Conservation (phyloP, 2,888 invertebrate genomes). For the Coleophora flavipennella region DNA sequence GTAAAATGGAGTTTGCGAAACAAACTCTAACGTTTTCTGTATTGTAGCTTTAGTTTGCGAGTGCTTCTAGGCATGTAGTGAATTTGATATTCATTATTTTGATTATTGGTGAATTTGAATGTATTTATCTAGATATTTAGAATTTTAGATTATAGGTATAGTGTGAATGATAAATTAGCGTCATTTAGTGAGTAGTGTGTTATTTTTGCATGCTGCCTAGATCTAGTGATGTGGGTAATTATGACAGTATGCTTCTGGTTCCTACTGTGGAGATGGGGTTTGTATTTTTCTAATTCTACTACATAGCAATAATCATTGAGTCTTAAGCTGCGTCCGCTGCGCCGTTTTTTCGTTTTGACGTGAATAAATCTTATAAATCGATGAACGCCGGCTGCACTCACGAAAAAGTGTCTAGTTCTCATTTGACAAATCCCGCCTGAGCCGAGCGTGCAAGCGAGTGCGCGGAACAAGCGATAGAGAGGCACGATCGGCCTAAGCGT, state of each 20-base stretch:
- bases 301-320: too few species aligned
- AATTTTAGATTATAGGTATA: too few species aligned
- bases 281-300: slow-evolving; percentile 28
- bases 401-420: too few species aligned
- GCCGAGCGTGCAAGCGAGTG: too few species aligned
- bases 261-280: slow-evolving; percentile 61
- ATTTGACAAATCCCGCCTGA: too few species aligned
- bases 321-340: too few species aligned
- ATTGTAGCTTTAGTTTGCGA: slow-evolving; percentile 23
- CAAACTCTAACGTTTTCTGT: neutral
- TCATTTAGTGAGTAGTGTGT: slow-evolving; percentile 50
- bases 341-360: too few species aligned
- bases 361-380: too few species aligned
- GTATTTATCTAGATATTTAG: slow-evolving; percentile 4
- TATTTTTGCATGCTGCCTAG: slow-evolving; percentile 68
- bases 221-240: slow-evolving; percentile 44
- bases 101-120: neutral
- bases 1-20: slow-evolving; percentile 1
- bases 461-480: too few species aligned
- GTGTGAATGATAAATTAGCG: slow-evolving; percentile 14
- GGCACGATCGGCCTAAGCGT: too few species aligned
- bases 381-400: too few species aligned
- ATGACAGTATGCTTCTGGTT: slow-evolving; percentile 50
- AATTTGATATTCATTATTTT: slow-evolving; percentile 9
- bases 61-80: slow-evolving; percentile 25